These are phyloP conservation scores for Helicoverpa armigera DNA, from an alignment of 1,140 invertebrate genomes.

Conservation along the genomic window DNA sequence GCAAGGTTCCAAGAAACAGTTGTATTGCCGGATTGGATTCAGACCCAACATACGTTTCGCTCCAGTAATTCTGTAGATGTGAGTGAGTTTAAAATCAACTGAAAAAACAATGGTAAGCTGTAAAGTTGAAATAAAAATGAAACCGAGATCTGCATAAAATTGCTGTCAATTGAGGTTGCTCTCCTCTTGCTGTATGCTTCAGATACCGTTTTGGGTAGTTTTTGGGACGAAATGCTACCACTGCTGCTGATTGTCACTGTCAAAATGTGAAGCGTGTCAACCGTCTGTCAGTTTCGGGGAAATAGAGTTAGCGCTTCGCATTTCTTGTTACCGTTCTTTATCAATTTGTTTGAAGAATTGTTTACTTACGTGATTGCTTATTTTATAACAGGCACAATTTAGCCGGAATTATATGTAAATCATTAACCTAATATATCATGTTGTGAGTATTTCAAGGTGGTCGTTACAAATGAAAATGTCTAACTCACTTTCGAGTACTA, in stretches of 20 bases:
- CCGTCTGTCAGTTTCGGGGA: constrained; percentile 24
- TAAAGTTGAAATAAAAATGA: too few relatives aligned
- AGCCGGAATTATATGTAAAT: constrained; percentile 14
- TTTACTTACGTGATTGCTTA: constrained; percentile 29
- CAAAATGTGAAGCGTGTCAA: constrained; percentile 1
- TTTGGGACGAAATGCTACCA: neutral
- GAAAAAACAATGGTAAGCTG: too few relatives aligned
- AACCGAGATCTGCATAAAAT: too few relatives aligned
- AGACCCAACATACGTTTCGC: too few relatives aligned
- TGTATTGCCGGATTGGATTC: too few relatives aligned
- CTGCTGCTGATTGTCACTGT: neutral
- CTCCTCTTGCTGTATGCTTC: neutral
- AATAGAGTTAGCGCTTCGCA: constrained; percentile 13
- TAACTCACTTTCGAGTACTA: constrained; percentile 71
- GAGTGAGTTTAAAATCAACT: too few relatives aligned
- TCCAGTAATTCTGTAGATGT: too few relatives aligned
- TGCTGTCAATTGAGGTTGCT: neutral
- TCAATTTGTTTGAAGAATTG: constrained; percentile 38
- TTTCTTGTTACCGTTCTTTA: constrained; percentile 36
- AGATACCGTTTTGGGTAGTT: too few relatives aligned
- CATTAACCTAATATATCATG: constrained; percentile 24
- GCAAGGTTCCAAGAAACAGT: too few relatives aligned
- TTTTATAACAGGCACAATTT: constrained; percentile 10
- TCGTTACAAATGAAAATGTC: constrained; percentile 66
- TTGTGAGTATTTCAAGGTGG: constrained; percentile 45